Conservation (phyloP, 2,888 invertebrate species). For the Lasioglossum oenotherae region DNA sequence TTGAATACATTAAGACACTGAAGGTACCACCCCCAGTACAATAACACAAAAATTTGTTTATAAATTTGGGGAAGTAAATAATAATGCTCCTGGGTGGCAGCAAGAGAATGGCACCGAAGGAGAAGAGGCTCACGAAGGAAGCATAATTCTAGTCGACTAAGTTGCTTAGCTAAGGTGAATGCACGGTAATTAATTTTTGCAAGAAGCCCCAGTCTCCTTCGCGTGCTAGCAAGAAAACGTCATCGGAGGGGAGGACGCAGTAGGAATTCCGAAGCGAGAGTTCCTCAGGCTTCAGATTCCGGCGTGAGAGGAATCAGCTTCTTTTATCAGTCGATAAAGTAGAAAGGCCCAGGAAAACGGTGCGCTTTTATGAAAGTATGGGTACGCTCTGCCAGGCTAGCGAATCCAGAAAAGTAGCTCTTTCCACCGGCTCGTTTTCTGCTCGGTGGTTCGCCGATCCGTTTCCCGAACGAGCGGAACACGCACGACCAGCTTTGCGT, state of each 20-base stretch:
- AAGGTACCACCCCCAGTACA: too few relatives aligned
- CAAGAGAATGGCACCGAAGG: too few relatives aligned
- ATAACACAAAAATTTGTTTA: too few relatives aligned
- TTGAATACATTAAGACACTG: too few relatives aligned
- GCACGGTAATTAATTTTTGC: not conserved
- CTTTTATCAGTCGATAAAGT: not conserved
- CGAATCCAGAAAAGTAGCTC: slow-evolving; percentile 19
- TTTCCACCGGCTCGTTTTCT: slow-evolving; percentile 24
- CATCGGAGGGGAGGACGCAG: not conserved
- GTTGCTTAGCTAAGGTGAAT: not conserved
- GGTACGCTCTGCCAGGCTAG: not conserved
- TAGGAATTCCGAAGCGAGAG: not conserved
- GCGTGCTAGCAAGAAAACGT: not conserved
- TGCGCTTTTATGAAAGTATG: slow-evolving; percentile 34
- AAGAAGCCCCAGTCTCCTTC: not conserved
- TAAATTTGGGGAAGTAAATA: too few relatives aligned
- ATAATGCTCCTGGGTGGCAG: too few relatives aligned
- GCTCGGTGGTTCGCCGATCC: not conserved
- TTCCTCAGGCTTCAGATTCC: not conserved
- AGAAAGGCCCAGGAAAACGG: slow-evolving; percentile 37
- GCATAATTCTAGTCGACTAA: not conserved
- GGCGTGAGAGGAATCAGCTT: not conserved
- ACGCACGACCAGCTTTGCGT: slow-evolving; percentile 7
- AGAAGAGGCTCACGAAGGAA: too few relatives aligned
- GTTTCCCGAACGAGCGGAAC: slow-evolving; percentile 2